Percentiles rank a stretch among this genome's conserved stretches.
Evolutionary conservation across 2,888 invertebrate species (phyloP).

Genomic region (Ophioninae sp.): DNA sequence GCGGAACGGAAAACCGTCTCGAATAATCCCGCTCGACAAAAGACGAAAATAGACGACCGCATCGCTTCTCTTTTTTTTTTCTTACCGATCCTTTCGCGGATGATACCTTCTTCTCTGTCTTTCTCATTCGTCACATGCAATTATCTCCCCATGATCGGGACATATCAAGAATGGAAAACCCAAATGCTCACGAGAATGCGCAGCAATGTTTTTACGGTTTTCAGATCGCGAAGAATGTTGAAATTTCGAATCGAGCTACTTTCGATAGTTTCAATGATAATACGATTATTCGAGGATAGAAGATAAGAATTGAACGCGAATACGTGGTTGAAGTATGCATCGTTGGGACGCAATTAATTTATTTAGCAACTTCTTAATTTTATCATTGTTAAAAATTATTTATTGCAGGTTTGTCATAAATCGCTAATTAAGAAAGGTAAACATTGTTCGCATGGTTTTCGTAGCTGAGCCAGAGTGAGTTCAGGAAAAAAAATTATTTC

Average conservation of each 20-base stretch:
- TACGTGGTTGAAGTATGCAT: too few relatives aligned
- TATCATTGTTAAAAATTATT: too few relatives aligned
- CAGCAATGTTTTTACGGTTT: background rate
- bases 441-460: too few relatives aligned
- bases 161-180: background rate
- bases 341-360: too few relatives aligned
- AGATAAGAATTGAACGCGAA: background rate
- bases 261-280: too few relatives aligned
- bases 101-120: background rate
- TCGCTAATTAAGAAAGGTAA: too few relatives aligned
- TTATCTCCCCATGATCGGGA: background rate
- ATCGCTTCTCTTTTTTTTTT: conserved; percentile 24
- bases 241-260: too few relatives aligned
- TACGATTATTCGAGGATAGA: background rate
- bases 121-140: conserved; percentile 11
- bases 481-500: too few relatives aligned
- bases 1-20: conserved; percentile 53
- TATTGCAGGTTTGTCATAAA: too few relatives aligned
- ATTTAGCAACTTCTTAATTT: too few relatives aligned
- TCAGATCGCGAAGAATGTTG: background rate
- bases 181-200: background rate
- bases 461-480: too few relatives aligned
- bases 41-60: conserved; percentile 10
- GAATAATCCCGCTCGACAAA: conserved; percentile 22
- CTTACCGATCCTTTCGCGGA: background rate